Conservation (phyloP, 2,888 invertebrate species). For the Erebia epiphron region DNA sequence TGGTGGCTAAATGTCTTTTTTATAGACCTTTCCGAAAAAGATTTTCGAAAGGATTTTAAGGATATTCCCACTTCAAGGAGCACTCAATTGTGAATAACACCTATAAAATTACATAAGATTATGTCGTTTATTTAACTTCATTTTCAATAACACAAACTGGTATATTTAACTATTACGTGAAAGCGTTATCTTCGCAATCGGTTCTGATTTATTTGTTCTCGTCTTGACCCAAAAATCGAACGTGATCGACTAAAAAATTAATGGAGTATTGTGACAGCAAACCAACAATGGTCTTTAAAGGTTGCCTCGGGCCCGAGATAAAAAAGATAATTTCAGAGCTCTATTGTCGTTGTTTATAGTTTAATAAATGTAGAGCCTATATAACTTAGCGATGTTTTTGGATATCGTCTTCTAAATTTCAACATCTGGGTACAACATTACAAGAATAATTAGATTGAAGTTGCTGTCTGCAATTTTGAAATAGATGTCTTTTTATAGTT, state of each 20-base stretch:
- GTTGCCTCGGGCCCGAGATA: conserved; percentile 12
- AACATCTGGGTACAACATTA: not conserved
- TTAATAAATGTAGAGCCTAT: not conserved
- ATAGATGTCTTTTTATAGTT: no score
- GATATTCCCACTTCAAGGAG: not conserved
- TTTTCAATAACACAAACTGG: not conserved
- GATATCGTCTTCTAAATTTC: not conserved
- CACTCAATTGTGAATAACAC: not conserved
- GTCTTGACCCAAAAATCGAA: conserved; percentile 28
- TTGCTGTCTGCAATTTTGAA: no score
- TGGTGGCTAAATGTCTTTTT: no score
- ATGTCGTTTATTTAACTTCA: conserved; percentile 13
- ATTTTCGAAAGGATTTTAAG: not conserved
- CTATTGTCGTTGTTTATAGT: conserved; percentile 1
- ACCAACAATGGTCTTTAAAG: conserved; percentile 20
- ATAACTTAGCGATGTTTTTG: conserved; percentile 3
- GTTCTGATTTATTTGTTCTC: conserved; percentile 21
- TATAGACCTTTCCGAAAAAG: not conserved
- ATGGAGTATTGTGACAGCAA: conserved; percentile 17
- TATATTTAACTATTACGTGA: conserved; percentile 22
- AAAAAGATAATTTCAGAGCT: conserved; percentile 3
- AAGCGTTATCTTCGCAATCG: conserved; percentile 17
- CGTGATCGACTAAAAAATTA: conserved; percentile 22
- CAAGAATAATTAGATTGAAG: no score
- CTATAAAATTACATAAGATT: conserved; percentile 3